phyloP scores from a whole-genome alignment of 2,113 vertebrate species.

The Cariama cristata region DNA sequence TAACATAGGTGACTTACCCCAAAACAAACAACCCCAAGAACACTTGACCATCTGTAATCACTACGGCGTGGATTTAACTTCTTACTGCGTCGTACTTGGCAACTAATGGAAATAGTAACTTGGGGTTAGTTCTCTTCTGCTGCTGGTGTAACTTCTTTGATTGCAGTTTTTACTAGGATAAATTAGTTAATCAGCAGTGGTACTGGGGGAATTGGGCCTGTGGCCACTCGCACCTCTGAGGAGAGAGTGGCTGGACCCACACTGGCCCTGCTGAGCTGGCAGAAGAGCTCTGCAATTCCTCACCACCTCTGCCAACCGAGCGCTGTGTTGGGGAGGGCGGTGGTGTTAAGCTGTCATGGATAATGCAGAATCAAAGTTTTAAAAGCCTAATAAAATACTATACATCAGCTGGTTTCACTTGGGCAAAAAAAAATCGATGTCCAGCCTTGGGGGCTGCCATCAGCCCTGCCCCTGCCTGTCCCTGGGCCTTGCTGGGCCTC shows the following conservation, averaged over 20 bases:
- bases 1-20: rapidly evolving
- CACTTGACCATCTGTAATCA: background rate
- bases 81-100: background rate
- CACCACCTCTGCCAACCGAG: background rate
- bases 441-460: background rate
- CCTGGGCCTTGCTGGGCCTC: rapidly evolving
- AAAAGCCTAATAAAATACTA: background rate
- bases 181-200: background rate
- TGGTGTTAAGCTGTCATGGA: background rate
- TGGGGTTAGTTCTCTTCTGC: background rate
- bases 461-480: background rate
- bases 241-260: background rate
- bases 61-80: background rate
- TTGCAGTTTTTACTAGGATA: background rate
- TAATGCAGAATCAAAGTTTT: background rate
- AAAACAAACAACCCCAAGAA: background rate
- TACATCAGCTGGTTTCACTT: background rate
- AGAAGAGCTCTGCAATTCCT: background rate
- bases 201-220: rapidly evolving
- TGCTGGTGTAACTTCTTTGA: background rate
- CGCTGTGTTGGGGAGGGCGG: rapidly evolving
- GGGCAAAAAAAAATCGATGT: background rate
- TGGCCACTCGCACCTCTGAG: background rate
- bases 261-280: background rate
- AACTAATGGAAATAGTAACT: background rate